Evolutionary conservation across 2,888 invertebrate genomes (phyloP), one percentile per base, ranked within the genome.

Genomic region (Gastracanthus pulcherrimus): DNA sequence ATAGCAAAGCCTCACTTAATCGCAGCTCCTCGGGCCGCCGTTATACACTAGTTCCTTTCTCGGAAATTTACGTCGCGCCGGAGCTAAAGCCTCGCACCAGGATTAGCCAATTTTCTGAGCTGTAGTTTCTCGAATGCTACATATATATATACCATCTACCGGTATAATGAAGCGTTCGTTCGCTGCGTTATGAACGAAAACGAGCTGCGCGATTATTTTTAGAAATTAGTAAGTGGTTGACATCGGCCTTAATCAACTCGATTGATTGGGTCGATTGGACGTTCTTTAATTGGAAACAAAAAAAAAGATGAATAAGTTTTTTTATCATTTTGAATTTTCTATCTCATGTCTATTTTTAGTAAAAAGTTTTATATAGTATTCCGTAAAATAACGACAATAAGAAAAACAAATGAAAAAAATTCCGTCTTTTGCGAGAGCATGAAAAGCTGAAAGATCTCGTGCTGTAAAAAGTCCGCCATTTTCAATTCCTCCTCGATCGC

Each of bases 71-170:
- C 41, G 70, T 51, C 62, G 55, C 19, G 19, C 69, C 13, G 31
- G 5, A 29, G 48, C 51, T 26, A 26, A 34, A 26, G 26, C 26
- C 41, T 29, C 34, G 13, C 38, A 23, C 23, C 13, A 13, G 51
- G 77, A 48, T 77, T 70, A 70, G 77, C 51, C 55, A 72, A 79
- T 79, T 79, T 71, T 70, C 77, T 79, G 7, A 3, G 72, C 66
- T 31, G n/a, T 16, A 3, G 3, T 55, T n/a, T n/a, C n/a, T n/a
- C n/a, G n/a, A n/a, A n/a, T n/a, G n/a, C n/a, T n/a, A n/a, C n/a
- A 55, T 23, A 58, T 26, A 34, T 4, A 19, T 48, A 48, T 69
- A 69, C 41, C n/a, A n/a, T 19, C 7, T 4, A 36, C 26, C 26
- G 41, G 69, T n/a, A n/a, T 60, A 76, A 69, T 31, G 58, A 45